A percentile compares a stretch with the other conserved stretches of the same genome.
Evolutionary conservation across 2,888 invertebrate species (phyloP).

Genomic region (Carabus problematicus): DNA sequence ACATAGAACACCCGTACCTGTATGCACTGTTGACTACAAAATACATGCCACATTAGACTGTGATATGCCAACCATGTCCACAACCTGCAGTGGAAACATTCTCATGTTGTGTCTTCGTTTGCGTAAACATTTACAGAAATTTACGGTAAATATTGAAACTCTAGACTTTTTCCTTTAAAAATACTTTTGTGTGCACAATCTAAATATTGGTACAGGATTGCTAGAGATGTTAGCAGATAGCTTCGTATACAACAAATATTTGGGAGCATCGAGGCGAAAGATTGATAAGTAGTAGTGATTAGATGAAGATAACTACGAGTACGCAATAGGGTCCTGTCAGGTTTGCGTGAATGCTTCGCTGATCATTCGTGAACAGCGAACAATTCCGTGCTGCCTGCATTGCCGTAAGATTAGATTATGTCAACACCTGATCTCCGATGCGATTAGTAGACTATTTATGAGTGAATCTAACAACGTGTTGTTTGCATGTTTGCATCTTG

Average conservation of each 20-base stretch:
- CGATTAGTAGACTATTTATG: constrained; percentile 13
- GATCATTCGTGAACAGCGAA: constrained; percentile 27
- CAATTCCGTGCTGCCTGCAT: constrained; percentile 21
- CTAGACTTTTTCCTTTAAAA: constrained; percentile 42
- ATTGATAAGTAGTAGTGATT: constrained; percentile 39
- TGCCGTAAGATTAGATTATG: constrained; percentile 38
- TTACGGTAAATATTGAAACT: constrained; percentile 43
- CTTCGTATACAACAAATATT: constrained; percentile 32
- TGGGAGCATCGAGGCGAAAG: constrained; percentile 23
- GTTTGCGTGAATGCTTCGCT: constrained; percentile 27
- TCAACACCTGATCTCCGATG: constrained; percentile 37
- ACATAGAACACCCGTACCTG: constrained; percentile 11
- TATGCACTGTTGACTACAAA: neutral
- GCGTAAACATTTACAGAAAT: constrained; percentile 42
- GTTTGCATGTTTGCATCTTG: constrained; percentile 15
- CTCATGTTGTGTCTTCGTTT: constrained; percentile 24
- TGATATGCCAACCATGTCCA: neutral
- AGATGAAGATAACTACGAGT: constrained; percentile 6
- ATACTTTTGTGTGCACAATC: constrained; percentile 40
- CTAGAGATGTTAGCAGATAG: constrained; percentile 34
- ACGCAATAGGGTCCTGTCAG: constrained; percentile 7
- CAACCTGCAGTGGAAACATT: neutral
- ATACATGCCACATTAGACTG: constrained; percentile 21
- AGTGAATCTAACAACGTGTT: constrained; percentile 10
- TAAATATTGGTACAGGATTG: constrained; percentile 41